phyloP scores from a whole-genome alignment of 2,797 vertebrate species.

The Scolopax rusticola region DNA sequence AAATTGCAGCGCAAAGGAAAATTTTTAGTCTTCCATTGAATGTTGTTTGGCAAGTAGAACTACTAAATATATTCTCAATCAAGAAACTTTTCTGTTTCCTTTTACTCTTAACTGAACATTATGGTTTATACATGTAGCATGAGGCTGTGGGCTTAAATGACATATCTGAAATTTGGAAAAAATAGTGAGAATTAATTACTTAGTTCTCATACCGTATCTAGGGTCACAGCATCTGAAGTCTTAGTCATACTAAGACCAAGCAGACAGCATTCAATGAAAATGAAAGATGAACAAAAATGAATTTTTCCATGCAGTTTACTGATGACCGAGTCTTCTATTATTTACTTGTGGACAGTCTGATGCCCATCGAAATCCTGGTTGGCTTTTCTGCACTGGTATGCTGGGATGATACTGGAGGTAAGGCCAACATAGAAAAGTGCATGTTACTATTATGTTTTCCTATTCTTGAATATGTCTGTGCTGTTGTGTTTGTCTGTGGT shows the following conservation, averaged over 20 bases:
- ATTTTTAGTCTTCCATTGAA: background rate
- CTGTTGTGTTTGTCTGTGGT: background rate
- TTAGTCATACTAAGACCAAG: background rate
- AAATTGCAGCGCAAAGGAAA: background rate
- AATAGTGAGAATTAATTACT: background rate
- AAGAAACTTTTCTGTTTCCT: background rate
- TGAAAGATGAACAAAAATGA: background rate
- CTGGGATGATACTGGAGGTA: conserved; percentile 83
- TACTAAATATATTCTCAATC: background rate
- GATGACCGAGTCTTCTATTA: conserved; percentile 83
- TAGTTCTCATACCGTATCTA: background rate
- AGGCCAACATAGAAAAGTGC: conserved; percentile 54
- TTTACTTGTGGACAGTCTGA: conserved; percentile 89
- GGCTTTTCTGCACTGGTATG: conserved; percentile 88
- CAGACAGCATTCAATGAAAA: background rate
- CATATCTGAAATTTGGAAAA: background rate
- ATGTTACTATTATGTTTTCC: background rate
- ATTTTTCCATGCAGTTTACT: conserved; percentile 74
- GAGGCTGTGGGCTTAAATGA: background rate
- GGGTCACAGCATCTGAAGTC: background rate
- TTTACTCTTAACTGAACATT: background rate
- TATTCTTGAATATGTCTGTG: background rate
- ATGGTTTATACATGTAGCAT: background rate
- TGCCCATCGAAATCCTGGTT: conserved; percentile 87
- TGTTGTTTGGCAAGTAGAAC: background rate